Base-by-base conservation (phyloP, 2,888 invertebrate genomes). In the Conchocele bisecta region DNA sequence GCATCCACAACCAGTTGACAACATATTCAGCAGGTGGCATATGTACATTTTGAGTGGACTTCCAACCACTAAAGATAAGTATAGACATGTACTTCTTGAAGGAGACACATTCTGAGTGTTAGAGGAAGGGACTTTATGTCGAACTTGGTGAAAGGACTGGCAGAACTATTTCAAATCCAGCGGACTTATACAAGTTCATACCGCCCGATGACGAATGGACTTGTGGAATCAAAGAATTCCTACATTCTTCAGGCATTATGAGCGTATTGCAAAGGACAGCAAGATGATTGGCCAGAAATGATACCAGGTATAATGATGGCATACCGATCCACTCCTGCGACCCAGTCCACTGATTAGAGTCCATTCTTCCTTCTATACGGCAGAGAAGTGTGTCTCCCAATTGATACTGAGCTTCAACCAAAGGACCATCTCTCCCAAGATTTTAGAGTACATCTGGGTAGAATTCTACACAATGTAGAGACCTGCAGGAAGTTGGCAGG, bases 271-370 rank as follows among this genome's bases (percentile, higher is more conserved):
- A 66, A 71, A 31, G 56, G 50, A 0, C 22, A 60, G 26, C 74
- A 79, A 31, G 54, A 57, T 11, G 46, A 69, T 37, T 80, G 75
- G 73, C 53, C 63, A 28, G 51, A 75, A 39, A n/a, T 72, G 9
- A 17, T 78, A 7, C 74, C 78, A 13, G 15, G 41, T 5, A 64
- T 81, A 1, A 54, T 81, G 61, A 77, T 79, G 79, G 67, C 72
- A 0, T 76, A 74, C 35, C 44, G 74, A 7, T 37, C 41, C 11
- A 67, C 72, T 6, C 79, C 74, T 39, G 69, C 63, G 0, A 75
- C 65, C 13, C 57, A 77, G 22, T 77, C 73, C 22, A 69, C 73
- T 15, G 7, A 63, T 3, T 58, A 39, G 13, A 63, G 53, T 9
- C 68, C 71, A 17, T 75, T 61, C 48, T 58, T 53, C 33, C 15